Percentiles rank a stretch among this genome's conserved stretches.
phyloP scores from a whole-genome alignment of 2,888 invertebrate species.

The Ophion costatus region DNA sequence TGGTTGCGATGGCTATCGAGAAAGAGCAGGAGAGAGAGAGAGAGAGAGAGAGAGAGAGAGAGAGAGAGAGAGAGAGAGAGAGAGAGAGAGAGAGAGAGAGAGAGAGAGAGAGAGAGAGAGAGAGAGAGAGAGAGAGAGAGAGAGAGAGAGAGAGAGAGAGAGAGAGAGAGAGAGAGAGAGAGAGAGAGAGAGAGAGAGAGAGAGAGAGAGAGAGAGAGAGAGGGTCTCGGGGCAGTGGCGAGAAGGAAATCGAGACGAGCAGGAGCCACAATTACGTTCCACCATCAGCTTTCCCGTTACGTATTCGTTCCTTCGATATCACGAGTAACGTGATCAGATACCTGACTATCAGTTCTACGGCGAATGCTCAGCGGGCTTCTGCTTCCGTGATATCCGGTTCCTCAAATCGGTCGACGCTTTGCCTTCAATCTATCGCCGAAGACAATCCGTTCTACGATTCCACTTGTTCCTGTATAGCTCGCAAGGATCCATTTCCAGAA shows the following conservation, averaged over 20 bases:
- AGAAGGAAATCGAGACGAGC: constrained; percentile 2
- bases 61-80: background rate
- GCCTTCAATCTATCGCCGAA: background rate
- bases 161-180: background rate
- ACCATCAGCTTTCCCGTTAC: background rate
- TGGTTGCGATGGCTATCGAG: background rate
- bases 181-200: background rate
- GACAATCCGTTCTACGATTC: background rate
- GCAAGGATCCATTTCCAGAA: background rate
- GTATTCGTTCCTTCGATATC: constrained; percentile 10
- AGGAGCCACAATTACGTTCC: constrained; percentile 24
- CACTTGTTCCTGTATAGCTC: background rate
- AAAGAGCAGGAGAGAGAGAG: background rate
- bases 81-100: background rate
- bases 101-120: background rate
- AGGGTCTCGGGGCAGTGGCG: background rate
- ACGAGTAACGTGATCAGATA: constrained; percentile 7
- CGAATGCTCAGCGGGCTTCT: background rate
- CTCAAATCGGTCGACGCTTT: constrained; percentile 1
- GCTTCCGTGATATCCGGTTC: constrained; percentile 6
- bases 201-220: background rate
- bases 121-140: background rate
- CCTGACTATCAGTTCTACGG: background rate
- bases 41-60: background rate
- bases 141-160: background rate